phyloP scores from a whole-genome alignment of 1,140 invertebrate genomes.

The Drosophila oshimai region DNA sequence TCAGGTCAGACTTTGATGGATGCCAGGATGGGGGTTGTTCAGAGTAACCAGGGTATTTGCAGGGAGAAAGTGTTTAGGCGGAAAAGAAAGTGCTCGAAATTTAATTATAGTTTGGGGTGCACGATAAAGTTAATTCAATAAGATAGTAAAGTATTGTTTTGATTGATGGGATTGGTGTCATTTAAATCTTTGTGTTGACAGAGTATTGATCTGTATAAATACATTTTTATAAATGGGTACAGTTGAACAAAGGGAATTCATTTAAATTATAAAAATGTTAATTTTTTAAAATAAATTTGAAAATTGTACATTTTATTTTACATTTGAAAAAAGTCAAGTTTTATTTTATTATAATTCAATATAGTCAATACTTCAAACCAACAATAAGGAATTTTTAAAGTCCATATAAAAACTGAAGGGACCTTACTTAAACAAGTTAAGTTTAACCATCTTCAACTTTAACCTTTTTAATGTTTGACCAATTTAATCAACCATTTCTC shows the following conservation, averaged over 20 bases:
- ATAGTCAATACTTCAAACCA: too few relatives aligned
- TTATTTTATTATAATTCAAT: too few relatives aligned
- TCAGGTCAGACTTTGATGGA: slow-evolving; percentile 55
- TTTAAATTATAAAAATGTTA: neutral
- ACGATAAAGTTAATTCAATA: slow-evolving; percentile 19
- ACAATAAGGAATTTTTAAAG: neutral
- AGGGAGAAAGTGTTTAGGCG: slow-evolving; percentile 37
- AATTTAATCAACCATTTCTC: neutral
- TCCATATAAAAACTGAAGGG: neutral
- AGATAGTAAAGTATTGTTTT: slow-evolving; percentile 1
- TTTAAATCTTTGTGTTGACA: slow-evolving; percentile 1
- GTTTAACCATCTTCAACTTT: slow-evolving; percentile 6
- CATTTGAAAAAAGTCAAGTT: too few relatives aligned
- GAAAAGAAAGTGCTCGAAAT: slow-evolving; percentile 25
- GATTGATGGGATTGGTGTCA: slow-evolving; percentile 20
- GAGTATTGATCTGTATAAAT: neutral
- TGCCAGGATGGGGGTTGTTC: slow-evolving; percentile 17
- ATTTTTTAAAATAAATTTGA: too few relatives aligned
- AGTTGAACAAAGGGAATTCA: neutral
- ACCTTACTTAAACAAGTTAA: too few relatives aligned
- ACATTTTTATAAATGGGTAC: neutral
- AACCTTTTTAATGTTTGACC: neutral
- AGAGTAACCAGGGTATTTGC: neutral
- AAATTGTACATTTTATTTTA: too few relatives aligned
- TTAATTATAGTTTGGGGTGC: slow-evolving; percentile 37